Conservation (phyloP, 2,113 vertebrate genomes). For the Zeus faber region DNA sequence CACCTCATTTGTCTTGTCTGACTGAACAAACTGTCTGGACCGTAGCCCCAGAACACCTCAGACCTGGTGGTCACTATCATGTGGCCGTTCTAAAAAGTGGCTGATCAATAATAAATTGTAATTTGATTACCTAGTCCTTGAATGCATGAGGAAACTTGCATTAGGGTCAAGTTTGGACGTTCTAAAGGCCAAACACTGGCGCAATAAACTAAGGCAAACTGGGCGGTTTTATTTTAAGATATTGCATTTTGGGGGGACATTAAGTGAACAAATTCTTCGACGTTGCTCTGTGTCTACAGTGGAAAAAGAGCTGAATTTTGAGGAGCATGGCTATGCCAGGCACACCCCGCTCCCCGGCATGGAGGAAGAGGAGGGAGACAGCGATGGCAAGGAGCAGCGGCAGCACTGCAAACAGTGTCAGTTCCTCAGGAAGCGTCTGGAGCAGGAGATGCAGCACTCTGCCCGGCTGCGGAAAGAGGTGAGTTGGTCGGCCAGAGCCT, state of each 20-base stretch:
- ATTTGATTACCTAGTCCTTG: too few relatives aligned
- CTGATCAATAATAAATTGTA: too few relatives aligned
- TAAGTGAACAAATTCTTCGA: too few relatives aligned
- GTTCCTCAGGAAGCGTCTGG: conserved; percentile 73
- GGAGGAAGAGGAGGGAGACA: conserved; percentile 55
- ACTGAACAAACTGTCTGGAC: background rate
- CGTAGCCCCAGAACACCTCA: too few relatives aligned
- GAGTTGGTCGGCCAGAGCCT: too few relatives aligned
- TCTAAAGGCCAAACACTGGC: too few relatives aligned
- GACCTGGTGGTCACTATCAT: too few relatives aligned
- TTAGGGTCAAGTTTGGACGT: background rate
- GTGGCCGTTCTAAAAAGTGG: too few relatives aligned
- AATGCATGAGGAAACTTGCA: too few relatives aligned
- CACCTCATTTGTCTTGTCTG: background rate
- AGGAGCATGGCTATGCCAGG: conserved; percentile 78
- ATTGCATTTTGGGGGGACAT: too few relatives aligned
- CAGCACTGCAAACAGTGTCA: conserved; percentile 71
- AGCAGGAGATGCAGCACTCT: conserved; percentile 75
- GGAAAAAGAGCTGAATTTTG: conserved; percentile 72
- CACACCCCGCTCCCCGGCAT: conserved; percentile 61
- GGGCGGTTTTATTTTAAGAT: too few relatives aligned
- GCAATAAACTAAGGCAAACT: too few relatives aligned
- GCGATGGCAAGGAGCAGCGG: conserved; percentile 47
- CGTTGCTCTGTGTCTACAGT: conserved; percentile 34
- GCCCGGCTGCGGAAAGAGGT: conserved; percentile 74